These are phyloP conservation scores for Cosmopolites sordidus DNA, from an alignment of 2,888 invertebrate species.

Conservation along the genomic window DNA sequence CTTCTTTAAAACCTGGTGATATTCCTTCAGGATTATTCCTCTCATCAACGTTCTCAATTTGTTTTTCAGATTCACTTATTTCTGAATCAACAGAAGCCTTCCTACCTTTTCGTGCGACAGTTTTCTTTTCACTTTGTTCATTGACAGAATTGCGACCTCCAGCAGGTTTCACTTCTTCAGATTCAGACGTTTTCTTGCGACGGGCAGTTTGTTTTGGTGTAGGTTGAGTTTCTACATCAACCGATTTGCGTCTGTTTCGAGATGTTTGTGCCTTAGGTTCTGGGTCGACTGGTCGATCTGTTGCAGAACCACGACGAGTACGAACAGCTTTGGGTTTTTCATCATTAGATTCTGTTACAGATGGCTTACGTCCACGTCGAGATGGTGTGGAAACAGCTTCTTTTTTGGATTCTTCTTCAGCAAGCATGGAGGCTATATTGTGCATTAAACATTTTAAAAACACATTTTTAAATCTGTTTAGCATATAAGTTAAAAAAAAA, in stretches of 20 bases:
- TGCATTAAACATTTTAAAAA: too few species aligned
- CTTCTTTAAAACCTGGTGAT: constrained; percentile 3
- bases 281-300: constrained; percentile 11
- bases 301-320: constrained; percentile 11
- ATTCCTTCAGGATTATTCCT: constrained; percentile 14
- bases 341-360: constrained; percentile 15
- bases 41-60: neutral
- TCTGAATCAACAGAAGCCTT: constrained; percentile 26
- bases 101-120: constrained; percentile 23
- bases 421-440: constrained; percentile 23
- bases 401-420: constrained; percentile 24
- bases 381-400: constrained; percentile 8
- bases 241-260: constrained; percentile 13
- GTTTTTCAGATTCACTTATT: constrained; percentile 18
- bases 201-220: constrained; percentile 13
- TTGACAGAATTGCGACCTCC: constrained; percentile 23
- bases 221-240: constrained; percentile 5
- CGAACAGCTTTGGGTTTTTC: constrained; percentile 17
- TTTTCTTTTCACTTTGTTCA: constrained; percentile 13
- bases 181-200: constrained; percentile 19
- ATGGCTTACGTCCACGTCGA: constrained; percentile 17
- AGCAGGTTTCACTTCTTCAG: constrained; percentile 19
- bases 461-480: too few species aligned
- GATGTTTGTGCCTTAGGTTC: constrained; percentile 9
- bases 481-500: too few species aligned